These are phyloP conservation scores for Troides oblongomaculatus DNA, from an alignment of 2,888 invertebrate genomes.

Conservation along the genomic window DNA sequence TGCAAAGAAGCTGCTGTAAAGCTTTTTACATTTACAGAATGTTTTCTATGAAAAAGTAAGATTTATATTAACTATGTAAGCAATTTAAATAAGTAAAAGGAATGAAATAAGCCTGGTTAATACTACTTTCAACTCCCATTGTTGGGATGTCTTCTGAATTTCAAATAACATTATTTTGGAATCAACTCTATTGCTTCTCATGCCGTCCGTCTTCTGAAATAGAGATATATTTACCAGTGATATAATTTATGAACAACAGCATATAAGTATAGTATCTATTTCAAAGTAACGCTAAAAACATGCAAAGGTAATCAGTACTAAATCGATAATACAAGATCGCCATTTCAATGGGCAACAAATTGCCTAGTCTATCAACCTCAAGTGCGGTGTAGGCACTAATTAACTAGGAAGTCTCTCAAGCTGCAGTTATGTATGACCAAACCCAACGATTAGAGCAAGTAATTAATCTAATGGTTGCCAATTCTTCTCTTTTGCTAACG, in stretches of 20 bases:
- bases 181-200: not conserved
- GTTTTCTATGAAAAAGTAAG: too few species aligned
- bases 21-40: too few species aligned
- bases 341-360: slow-evolving; percentile 20
- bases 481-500: slow-evolving; percentile 2
- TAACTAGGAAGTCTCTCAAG: slow-evolving; percentile 22
- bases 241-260: not conserved
- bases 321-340: slow-evolving; percentile 16
- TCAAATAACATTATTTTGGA: not conserved
- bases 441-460: slow-evolving; percentile 16
- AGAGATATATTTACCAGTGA: not conserved
- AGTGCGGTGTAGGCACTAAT: slow-evolving; percentile 23
- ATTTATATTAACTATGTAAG: too few species aligned
- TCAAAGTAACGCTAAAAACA: not conserved
- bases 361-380: slow-evolving; percentile 20
- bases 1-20: too few species aligned
- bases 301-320: not conserved
- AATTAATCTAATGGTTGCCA: slow-evolving; percentile 10
- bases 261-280: not conserved
- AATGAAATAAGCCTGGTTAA: not conserved
- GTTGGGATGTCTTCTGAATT: not conserved
- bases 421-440: slow-evolving; percentile 24
- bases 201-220: not conserved
- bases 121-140: not conserved
- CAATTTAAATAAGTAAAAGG: not conserved